phyloP scores from a whole-genome alignment of 2,888 invertebrate species.

The Drosophila algonquin region DNA sequence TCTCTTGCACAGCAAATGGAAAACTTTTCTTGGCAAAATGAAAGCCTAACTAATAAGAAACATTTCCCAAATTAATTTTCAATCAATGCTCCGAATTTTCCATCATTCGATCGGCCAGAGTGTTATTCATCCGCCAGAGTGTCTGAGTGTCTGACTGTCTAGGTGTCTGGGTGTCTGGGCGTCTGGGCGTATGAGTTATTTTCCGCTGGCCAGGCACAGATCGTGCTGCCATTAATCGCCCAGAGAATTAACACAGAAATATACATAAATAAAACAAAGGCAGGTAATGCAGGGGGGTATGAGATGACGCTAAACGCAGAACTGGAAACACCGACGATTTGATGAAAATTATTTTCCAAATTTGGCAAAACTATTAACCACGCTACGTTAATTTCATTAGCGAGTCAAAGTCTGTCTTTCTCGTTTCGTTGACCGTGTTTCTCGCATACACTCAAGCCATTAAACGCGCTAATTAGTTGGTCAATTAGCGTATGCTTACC shows the following conservation, averaged over 20 bases:
- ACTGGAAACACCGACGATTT: conserved; percentile 24
- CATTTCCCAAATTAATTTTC: conserved; percentile 26
- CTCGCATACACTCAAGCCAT: conserved; percentile 41
- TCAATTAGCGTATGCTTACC: conserved; percentile 76
- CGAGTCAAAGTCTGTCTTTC: conserved; percentile 48
- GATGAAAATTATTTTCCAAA: conserved; percentile 65
- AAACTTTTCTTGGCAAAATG: neutral
- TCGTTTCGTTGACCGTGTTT: conserved; percentile 61
- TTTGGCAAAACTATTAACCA: conserved; percentile 79
- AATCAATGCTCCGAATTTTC: conserved; percentile 22
- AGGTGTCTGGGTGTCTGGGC: conserved; percentile 29
- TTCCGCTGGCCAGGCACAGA: conserved; percentile 59
- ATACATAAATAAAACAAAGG: conserved; percentile 38
- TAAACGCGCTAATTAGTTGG: conserved; percentile 74
- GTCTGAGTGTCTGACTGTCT: conserved; percentile 4
- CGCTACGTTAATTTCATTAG: conserved; percentile 76
- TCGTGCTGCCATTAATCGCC: conserved; percentile 62
- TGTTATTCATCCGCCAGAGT: conserved; percentile 9
- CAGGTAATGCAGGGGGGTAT: conserved; percentile 12
- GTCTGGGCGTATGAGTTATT: conserved; percentile 44
- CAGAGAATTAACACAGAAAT: conserved; percentile 59
- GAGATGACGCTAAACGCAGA: conserved; percentile 10
- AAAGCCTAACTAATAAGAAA: conserved; percentile 27
- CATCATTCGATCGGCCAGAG: conserved; percentile 2
- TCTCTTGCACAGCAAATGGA: too few relatives aligned